A percentile compares a stretch with the other conserved stretches of the same genome.
These are phyloP conservation scores for Monomorium pharaonis DNA, from an alignment of 1,140 invertebrate genomes.

Conservation along the genomic window DNA sequence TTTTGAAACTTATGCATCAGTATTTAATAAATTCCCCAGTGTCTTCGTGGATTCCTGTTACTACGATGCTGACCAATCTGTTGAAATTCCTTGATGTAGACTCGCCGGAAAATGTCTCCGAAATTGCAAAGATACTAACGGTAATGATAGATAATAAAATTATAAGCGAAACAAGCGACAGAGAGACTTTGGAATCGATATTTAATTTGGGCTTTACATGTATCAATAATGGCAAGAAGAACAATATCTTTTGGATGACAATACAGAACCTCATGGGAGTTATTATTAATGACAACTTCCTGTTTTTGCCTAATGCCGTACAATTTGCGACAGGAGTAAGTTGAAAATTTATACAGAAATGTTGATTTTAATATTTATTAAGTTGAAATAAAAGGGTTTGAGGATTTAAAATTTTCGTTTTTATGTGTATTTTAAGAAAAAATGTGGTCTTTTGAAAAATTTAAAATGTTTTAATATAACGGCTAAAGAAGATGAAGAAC, in stretches of 20 bases:
- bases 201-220: constrained; percentile 74
- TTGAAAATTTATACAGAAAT: background rate
- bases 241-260: constrained; percentile 71
- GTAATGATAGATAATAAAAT: constrained; percentile 52
- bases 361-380: too few species aligned
- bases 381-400: too few species aligned
- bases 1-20: constrained; percentile 57
- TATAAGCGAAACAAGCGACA: constrained; percentile 49
- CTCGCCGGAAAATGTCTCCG: constrained; percentile 61
- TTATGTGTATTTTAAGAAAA: too few species aligned
- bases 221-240: constrained; percentile 73
- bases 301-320: constrained; percentile 25
- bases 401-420: too few species aligned
- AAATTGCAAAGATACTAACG: constrained; percentile 56
- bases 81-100: constrained; percentile 56
- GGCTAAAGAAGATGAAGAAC: too few species aligned
- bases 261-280: constrained; percentile 67
- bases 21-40: constrained; percentile 37
- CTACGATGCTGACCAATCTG: constrained; percentile 37
- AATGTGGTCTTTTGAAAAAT: too few species aligned
- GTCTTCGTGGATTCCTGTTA: constrained; percentile 29
- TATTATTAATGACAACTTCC: constrained; percentile 69
- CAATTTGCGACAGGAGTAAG: constrained; percentile 65
- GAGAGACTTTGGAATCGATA: constrained; percentile 61
- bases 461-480: too few species aligned